Base-by-base conservation (phyloP, 2,113 vertebrate genomes). In the Lepus timidus region DNA sequence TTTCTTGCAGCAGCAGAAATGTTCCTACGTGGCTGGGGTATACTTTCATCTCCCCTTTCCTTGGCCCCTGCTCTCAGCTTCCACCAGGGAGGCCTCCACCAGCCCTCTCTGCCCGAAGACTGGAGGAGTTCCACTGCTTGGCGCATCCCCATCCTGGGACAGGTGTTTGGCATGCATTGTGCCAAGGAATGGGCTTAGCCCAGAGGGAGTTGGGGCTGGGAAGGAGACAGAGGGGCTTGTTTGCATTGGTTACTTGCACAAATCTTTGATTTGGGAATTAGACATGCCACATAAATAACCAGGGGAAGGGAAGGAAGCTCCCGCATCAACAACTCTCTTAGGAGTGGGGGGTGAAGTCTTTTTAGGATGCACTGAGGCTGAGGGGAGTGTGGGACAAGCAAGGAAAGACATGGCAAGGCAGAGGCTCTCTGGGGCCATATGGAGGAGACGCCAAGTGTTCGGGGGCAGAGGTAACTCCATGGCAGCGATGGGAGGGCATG, bases 1-100 rank as follows among this genome's bases (percentile, higher is more conserved):
- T 94, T 94, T 95, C 74, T 92, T 0, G 20, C 68, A 58, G 68
- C 92, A 85, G 88, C 36, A 80, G 51, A 73, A 89, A 67, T 39
- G 27, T 85, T 94, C 82, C 64, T 73, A 4, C 11, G 64, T 33
- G 62, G 62, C 71, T 58, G 81, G 80, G 51, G 12, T 27, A 58
- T 7, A 52, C 82, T 90, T 83, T 91, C 64, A 82, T 83, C 36
- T 82, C 64, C 65, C 31, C 25, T 51, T 62, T 88, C 75, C 79
- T 23, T 49, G 75, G 78, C 73, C 44, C n/a, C 44, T 25, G 33
- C 27, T 90, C 14, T 68, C 71, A 84, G 51, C n/a, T 92, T 75
- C 3, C 1, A 78, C 58, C 62, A 76, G 55, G 16, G 25, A 70
- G 33, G 13, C 22, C 81, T 9, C 31, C 52, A 52, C 65, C 36